Evolutionary conservation across 2,797 vertebrate species (phyloP).

Genomic region (Cossypha polioptera): DNA sequence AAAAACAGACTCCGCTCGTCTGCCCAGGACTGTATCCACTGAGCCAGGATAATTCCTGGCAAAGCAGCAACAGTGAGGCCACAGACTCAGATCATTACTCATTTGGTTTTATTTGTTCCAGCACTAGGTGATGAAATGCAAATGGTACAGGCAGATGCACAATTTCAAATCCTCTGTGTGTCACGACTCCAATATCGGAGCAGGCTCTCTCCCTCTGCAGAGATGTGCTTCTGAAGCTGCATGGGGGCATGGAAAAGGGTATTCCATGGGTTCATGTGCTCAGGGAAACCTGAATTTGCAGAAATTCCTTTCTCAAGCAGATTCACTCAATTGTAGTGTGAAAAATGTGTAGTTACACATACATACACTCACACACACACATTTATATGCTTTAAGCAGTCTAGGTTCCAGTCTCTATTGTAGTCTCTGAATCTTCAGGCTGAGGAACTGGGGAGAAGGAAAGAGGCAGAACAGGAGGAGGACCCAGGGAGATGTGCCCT

Average conservation of each 20-base stretch:
- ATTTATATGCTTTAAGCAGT: neutral
- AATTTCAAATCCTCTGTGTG: constrained; percentile 17
- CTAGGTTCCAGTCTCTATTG: neutral
- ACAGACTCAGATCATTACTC: constrained; percentile 31
- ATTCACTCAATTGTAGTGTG: neutral
- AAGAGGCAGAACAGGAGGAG: neutral
- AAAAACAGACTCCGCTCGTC: neutral
- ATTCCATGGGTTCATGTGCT: neutral
- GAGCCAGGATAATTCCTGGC: constrained; percentile 46
- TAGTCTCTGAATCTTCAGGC: neutral
- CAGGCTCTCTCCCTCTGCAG: neutral
- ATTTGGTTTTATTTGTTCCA: constrained; percentile 48
- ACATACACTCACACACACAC: too few relatives aligned
- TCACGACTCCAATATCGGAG: neutral
- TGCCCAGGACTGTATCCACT: neutral
- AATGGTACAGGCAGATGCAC: constrained; percentile 34
- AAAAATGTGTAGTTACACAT: neutral
- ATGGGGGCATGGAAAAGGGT: neutral
- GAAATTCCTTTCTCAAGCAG: neutral
- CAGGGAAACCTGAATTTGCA: neutral
- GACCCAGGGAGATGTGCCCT: neutral
- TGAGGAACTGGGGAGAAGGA: neutral
- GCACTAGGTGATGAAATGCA: constrained; percentile 50
- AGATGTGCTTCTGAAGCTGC: neutral
- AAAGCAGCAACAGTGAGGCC: neutral